Evolutionary conservation across 2,888 invertebrate species (phyloP).

Genomic region (Amiota minor): DNA sequence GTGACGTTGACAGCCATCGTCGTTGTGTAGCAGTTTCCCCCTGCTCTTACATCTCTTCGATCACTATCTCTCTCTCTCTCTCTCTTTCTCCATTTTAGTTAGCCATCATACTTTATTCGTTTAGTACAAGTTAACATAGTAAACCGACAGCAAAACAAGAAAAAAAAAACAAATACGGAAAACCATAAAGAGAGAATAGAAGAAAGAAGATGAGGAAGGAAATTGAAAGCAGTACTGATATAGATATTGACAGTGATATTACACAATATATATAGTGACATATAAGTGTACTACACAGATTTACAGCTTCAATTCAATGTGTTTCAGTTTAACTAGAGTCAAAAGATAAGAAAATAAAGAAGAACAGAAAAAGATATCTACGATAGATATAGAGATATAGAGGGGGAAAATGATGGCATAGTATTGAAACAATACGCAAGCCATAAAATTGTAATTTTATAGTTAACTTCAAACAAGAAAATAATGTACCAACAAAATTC

Average conservation of each 20-base stretch:
- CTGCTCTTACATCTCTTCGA: no score
- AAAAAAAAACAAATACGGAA: no score
- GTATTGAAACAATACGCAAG: not conserved
- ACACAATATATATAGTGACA: no score
- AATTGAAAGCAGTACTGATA: not conserved
- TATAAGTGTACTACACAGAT: no score
- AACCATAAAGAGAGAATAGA: not conserved
- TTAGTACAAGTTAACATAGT: conserved; percentile 30
- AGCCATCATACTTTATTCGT: conserved; percentile 34
- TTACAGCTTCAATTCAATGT: no score
- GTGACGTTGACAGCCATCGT: conserved; percentile 43
- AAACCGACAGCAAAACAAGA: not conserved
- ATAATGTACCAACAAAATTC: not conserved
- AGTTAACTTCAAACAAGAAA: conserved; percentile 40
- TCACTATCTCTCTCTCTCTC: no score
- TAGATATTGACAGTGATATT: not conserved
- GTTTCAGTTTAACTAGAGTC: no score
- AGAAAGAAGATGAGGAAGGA: not conserved
- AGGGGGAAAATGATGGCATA: not conserved
- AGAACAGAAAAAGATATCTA: not conserved
- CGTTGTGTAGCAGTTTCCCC: no score
- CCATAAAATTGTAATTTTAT: conserved; percentile 59
- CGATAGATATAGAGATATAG: not conserved
- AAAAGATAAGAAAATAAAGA: no score
- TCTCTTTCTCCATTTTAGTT: no score